Evolutionary conservation across 1,140 invertebrate species (phyloP), one percentile per base, ranked within the genome.

Genomic region (Ceratina australensis): DNA sequence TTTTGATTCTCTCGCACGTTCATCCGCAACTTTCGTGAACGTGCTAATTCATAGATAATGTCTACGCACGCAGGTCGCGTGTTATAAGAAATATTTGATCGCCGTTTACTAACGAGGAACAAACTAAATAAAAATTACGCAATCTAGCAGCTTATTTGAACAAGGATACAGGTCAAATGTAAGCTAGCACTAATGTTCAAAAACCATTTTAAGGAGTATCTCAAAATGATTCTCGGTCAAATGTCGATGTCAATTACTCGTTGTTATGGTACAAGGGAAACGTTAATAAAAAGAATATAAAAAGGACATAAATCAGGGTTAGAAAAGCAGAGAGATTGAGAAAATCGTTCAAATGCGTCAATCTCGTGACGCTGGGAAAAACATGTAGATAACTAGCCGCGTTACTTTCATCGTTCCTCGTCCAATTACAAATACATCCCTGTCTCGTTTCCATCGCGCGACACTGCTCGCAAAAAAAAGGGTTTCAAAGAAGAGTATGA

Each of bases 391-490:
- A 22, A 16, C 22, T 47, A 67, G 54, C 63, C 13, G 54, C 54
- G 33, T 49, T 67, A 67, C 22, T 22, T 52, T 18, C 2, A 47
- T 13, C 15, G 1, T 33, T 20, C 42, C 13, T 56, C 18, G 3
- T 2, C 3, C 52, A 54, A 54, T 54, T 54, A 3, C 20, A 28
- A n/a, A n/a, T 10, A 24, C 2, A 20, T 13, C 16, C 22, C 47
- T 52, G 42, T 15, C 20, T 69, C n/a, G 56, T 18, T 80, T 66
- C 60, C 68, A 84, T 60, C 42, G 50, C 81, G 79, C 86, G 83
- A 88, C 89, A 89, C 86, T 90, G 87, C 87, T 90, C 88, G 85
- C 81, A 79, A 79, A 79, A 33, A 84, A 87, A 78, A 56, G 82
- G 76, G 72, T 88, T 87, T 76, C 72, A 87, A 89, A 84, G 74